Evolutionary conservation across 2,888 invertebrate species (phyloP), one percentile per base, ranked within the genome.

Genomic region (Acanthosoma haemorrhoidale): DNA sequence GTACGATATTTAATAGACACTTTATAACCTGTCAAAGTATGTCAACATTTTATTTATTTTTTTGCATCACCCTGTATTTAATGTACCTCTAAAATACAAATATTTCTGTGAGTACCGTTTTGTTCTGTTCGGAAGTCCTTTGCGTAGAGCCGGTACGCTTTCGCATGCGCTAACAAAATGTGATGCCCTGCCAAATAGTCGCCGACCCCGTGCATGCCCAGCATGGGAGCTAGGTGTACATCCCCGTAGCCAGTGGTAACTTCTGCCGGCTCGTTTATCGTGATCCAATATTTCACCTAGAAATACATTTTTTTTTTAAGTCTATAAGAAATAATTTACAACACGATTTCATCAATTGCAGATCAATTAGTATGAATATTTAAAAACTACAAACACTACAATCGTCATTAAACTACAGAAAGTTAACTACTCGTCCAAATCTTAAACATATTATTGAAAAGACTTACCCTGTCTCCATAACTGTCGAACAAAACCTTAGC

Each of bases 261-360:
- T 51, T 83, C 82, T 75, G 84, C 81, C 2, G 91, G 90, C 77
- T 91, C 91, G 77, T 91, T 91, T 74, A 91, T 85, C 0, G 91
- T 91, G 11, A 89, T 85, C 91, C 91, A 91, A 61, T 82, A 82
- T 71, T 87, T 85, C 61, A 86, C 82, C 77, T 77, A 60, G 4
- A 70, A 70, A 66, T 36, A 9, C 11, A 9, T 36, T 36, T 36
- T 36, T 36, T 36, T 36, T 36, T 36, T 11, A 36, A 36, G n/a
- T n/a, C n/a, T n/a, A n/a, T n/a, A n/a, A n/a, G n/a, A n/a, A n/a
- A n/a, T n/a, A n/a, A n/a, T n/a, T n/a, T n/a, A n/a, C n/a, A n/a
- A n/a, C n/a, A n/a, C n/a, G n/a, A n/a, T n/a, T n/a, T n/a, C n/a
- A n/a, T n/a, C n/a, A n/a, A n/a, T n/a, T n/a, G n/a, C n/a, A n/a